A percentile compares a stretch with the other conserved stretches of the same genome.
These are phyloP conservation scores for Cephus sareptanus DNA, from an alignment of 2,888 invertebrate species.

Conservation along the genomic window DNA sequence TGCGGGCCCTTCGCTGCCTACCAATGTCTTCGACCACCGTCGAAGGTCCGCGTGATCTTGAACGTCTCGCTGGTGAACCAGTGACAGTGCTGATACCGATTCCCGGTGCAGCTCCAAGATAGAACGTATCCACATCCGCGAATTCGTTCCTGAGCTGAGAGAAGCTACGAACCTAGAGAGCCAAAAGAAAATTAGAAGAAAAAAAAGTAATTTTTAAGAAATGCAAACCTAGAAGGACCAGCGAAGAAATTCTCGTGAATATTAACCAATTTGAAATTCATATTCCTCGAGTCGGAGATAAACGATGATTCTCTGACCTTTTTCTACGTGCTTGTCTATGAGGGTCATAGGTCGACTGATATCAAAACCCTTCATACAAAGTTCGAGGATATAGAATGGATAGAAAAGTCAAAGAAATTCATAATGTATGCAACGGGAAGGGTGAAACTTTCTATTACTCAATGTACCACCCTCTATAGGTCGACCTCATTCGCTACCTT, in stretches of 20 bases:
- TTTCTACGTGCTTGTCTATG: constrained; percentile 36
- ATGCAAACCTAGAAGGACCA: no score
- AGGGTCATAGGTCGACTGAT: no score
- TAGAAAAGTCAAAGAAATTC: no score
- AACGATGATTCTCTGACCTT: constrained; percentile 58
- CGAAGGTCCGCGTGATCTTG: constrained; percentile 72
- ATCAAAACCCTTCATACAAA: no score
- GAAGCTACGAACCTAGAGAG: constrained; percentile 85
- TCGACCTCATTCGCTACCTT: no score
- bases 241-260: constrained; percentile 29
- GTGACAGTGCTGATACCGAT: constrained; percentile 65
- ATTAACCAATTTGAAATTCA: constrained; percentile 63
- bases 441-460: no score
- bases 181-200: no score
- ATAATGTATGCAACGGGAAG: no score
- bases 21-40: constrained; percentile 68
- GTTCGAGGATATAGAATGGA: no score
- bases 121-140: constrained; percentile 91
- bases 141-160: constrained; percentile 94
- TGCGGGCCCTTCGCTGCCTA: constrained; percentile 76
- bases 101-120: constrained; percentile 73
- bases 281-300: constrained; percentile 58
- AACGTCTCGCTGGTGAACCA: constrained; percentile 75
- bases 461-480: no score
- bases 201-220: no score